Evolutionary conservation across 2,888 invertebrate genomes (phyloP), one percentile per base, ranked within the genome.

Genomic region (Bursaphelenchus okinawaensis): DNA sequence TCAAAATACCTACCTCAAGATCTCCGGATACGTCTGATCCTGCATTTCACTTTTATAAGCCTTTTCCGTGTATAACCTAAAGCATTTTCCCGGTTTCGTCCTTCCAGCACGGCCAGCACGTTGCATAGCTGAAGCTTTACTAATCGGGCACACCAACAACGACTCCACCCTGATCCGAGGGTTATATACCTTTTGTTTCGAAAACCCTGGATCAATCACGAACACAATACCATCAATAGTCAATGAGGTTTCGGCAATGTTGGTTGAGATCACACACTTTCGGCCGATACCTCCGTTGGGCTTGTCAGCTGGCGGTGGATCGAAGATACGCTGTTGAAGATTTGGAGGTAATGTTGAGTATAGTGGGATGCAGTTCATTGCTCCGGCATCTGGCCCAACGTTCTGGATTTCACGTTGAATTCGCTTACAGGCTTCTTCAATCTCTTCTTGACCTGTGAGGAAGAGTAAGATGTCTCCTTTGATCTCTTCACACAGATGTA

Each of bases 191-290:
- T 98, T 99, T 84, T 98, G 98, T 83, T 98, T 99, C 0, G 96
- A 93, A 85, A 99, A 99, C 9, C 98, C 98, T 0, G 98, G 96
- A 85, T 98, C 98, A 81, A 99, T 96, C 9, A 99, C 98, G 83
- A 95, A 99, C 12, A 99, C 98, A 0, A 98, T 95, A 56, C 98
- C 98, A 80, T 98, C 98, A 78, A 98, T 98, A 6, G 98, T 99
- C 24, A 99, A 85, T 0, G 96, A 96, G 0, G 98, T 99, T 86
- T 99, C 98, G 0, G 98, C 98, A 74, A 99, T 98, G 83, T 99
- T 98, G 0, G 98, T 98, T 0, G 96, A 95, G 0, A 99, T 93
- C 0, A 99, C 96, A 63, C 79, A 79, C 59, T 83, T 83, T 8
- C 82, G 66, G 28, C 81, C 80, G 29, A 94, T 90, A 0, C 90